Percentiles rank a stretch among this genome's conserved stretches.
phyloP scores from a whole-genome alignment of 2,888 invertebrate species.

The Hedya salicella region DNA sequence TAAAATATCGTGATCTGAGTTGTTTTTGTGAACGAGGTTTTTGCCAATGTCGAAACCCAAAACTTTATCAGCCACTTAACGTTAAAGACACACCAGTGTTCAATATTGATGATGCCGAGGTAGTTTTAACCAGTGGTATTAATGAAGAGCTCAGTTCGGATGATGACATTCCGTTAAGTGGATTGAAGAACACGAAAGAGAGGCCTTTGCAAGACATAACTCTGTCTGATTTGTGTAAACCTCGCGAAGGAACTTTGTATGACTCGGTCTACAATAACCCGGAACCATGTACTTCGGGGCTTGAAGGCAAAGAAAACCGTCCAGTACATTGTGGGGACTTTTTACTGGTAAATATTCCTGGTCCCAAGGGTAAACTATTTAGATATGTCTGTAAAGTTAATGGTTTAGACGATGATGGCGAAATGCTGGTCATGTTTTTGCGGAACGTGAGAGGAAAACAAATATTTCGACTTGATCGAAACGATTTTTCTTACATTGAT shows the following conservation, averaged over 20 bases:
- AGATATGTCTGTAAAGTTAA: slow-evolving; percentile 10
- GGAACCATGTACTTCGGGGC: not conserved
- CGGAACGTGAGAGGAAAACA: slow-evolving; percentile 5
- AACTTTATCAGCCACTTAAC: not conserved
- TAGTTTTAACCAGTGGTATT: too few species aligned
- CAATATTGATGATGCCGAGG: too few species aligned
- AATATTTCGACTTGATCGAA: slow-evolving; percentile 5
- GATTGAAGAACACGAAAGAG: not conserved
- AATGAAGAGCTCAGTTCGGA: not conserved
- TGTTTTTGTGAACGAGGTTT: slow-evolving; percentile 31
- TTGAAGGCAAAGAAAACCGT: slow-evolving; percentile 10
- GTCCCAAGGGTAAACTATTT: not conserved
- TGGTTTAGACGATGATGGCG: slow-evolving; percentile 8
- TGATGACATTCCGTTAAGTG: not conserved
- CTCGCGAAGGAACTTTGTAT: slow-evolving; percentile 5
- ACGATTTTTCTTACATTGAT: slow-evolving; percentile 7
- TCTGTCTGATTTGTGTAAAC: not conserved
- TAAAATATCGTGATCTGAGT: slow-evolving; percentile 6
- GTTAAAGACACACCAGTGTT: too few species aligned
- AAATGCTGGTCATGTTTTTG: slow-evolving; percentile 8
- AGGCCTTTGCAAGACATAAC: not conserved
- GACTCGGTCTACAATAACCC: not conserved
- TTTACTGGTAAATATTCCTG: slow-evolving; percentile 5
- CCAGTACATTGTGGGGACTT: slow-evolving; percentile 3
- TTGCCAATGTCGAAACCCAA: slow-evolving; percentile 8